Evolutionary conservation across 1,140 invertebrate species (phyloP), one percentile per base, ranked within the genome.

Genomic region (Brachionus paranguensis): DNA sequence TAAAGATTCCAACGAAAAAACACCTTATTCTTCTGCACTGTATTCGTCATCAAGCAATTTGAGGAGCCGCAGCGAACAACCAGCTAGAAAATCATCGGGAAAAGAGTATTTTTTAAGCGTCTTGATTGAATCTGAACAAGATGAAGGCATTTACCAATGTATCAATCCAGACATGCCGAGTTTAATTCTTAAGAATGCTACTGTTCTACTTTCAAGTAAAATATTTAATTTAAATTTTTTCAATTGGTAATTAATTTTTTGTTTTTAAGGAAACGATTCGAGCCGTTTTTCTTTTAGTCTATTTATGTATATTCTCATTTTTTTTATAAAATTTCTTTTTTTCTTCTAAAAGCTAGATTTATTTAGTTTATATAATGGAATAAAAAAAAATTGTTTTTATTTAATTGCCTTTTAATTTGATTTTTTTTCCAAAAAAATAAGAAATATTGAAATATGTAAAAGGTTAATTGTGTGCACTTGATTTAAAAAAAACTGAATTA

Each of bases 91-190:
- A 33, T 33, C 33, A 29, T 11, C 6, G 11, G 33, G 24, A 37
- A 68, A 68, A 33, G 27, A 41, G 27, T 79, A 79, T 55, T 79
- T 33, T 64, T 41, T 79, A n/a, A 79, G 41, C 20, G 24, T 64
- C 11, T 17, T 79, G 47, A 79, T 79, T 41, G 78, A 79, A 64
- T 79, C 78, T 10, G 55, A 79, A n/a, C 11, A 79, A 37, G 78
- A 79, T 50, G 78, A 79, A 64, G 78, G 78, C 8, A 41, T 79
- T 37, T 79, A 79, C 47, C 78, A 79, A 64, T 79, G 78, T 37
- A 79, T 79, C 27, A 79, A 79, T 79, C 78, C 78, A 10, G 78
- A 79, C 78, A 33, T 41, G 43, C 78, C 78, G 10, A 79, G 50
- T 41, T 53, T 79, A n/a, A 64, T 79, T 53, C 37, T 79, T n/a